A percentile compares a stretch with the other conserved stretches of the same genome.
These are phyloP conservation scores for Onthophagus taurus DNA, from an alignment of 1,140 invertebrate genomes.

Conservation along the genomic window DNA sequence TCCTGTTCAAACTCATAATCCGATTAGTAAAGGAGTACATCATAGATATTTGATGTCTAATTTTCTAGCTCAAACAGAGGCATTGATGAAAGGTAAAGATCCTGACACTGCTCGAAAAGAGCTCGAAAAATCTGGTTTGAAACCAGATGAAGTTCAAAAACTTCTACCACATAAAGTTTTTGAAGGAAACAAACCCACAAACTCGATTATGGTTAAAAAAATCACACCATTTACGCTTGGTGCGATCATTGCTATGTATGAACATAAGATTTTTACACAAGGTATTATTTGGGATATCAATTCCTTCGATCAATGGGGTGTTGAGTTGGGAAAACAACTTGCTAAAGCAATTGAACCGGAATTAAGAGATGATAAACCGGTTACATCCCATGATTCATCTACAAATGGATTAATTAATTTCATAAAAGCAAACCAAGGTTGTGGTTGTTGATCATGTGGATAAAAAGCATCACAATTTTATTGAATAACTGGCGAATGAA, in stretches of 20 bases:
- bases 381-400: conserved; percentile 74
- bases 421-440: conserved; percentile 65
- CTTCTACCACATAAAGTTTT: conserved; percentile 96
- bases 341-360: conserved; percentile 97
- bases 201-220: conserved; percentile 92
- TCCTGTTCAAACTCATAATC: conserved; percentile 87
- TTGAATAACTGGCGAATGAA: too few relatives aligned
- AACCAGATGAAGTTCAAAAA: conserved; percentile 59
- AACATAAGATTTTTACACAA: conserved; percentile 98
- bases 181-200: conserved; percentile 93
- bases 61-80: conserved; percentile 98
- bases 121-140: conserved; percentile 61
- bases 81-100: conserved; percentile 87
- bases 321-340: conserved; percentile 96
- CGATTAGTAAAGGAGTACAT: conserved; percentile 65
- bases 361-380: conserved; percentile 53
- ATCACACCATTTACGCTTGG: conserved; percentile 92
- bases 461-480: too few relatives aligned
- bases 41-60: conserved; percentile 91
- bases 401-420: conserved; percentile 95
- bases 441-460: too few relatives aligned
- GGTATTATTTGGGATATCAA: conserved; percentile 99
- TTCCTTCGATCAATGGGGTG: conserved; percentile 99
- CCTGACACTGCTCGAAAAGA: conserved; percentile 67
- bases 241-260: conserved; percentile 92